Conservation (phyloP, 2,888 invertebrate genomes). For the Apotomis capreana region DNA sequence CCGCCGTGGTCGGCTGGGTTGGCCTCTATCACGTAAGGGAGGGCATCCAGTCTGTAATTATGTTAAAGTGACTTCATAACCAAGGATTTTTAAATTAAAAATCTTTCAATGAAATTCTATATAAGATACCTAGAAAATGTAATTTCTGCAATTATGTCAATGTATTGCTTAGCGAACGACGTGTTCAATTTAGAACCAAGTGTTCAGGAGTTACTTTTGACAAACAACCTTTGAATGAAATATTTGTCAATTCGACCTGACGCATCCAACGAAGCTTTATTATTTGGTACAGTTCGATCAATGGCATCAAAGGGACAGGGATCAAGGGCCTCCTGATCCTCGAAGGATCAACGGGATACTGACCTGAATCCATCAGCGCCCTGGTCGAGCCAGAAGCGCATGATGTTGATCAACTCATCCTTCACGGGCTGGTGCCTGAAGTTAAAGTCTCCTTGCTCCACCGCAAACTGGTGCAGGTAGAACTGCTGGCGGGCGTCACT, state of each 20-base stretch:
- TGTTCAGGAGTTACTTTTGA: too few species aligned
- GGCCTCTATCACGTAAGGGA: conserved; percentile 83
- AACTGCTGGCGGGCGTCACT: conserved; percentile 84
- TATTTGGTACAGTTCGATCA: too few species aligned
- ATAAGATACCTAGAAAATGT: too few species aligned
- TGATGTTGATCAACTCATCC: conserved; percentile 82
- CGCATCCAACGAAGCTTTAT: too few species aligned
- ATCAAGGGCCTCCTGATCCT: too few species aligned
- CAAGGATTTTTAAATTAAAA: neutral
- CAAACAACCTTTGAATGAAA: too few species aligned
- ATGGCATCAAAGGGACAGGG: too few species aligned
- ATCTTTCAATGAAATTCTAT: too few species aligned
- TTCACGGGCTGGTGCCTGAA: conserved; percentile 83
- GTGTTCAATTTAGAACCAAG: too few species aligned
- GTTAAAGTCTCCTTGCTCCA: conserved; percentile 87
- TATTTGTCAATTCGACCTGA: too few species aligned
- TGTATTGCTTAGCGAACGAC: too few species aligned
- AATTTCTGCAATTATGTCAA: too few species aligned
- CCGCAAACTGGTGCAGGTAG: conserved; percentile 87
- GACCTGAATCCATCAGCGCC: conserved; percentile 88
- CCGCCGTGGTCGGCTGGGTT: conserved; percentile 67
- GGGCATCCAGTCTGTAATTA: conserved; percentile 84
- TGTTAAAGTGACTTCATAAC: neutral
- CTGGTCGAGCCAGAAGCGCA: conserved; percentile 88
- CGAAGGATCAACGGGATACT: neutral